Evolutionary conservation across 2,113 vertebrate species (phyloP), one percentile per base, ranked within the genome.

Genomic region (Chaetops frenatus): DNA sequence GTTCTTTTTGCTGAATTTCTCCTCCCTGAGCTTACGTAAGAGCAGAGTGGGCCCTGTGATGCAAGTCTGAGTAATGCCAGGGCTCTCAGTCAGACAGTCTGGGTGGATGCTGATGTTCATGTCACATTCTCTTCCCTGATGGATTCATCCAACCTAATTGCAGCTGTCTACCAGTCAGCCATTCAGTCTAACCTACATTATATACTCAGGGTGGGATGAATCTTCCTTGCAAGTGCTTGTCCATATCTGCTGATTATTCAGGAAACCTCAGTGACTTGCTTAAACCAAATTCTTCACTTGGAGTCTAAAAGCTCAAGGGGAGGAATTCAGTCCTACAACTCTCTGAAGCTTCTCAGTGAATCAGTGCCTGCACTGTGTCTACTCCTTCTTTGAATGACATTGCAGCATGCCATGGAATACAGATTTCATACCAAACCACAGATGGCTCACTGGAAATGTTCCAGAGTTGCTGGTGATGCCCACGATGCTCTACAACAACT

Each of bases 381-480:
- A 5, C 47, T 90, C 69, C 86, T 40, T 51, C 54, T 83, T 12
- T 78, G 91, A 94, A 62, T 69, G 92, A 48, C 88, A 88, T 6
- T 64, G 76, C 91, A 94, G 44, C 67, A 8, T 36, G 78, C 88
- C 93, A 88, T 27, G 12, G 82, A 80, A 70, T 22, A 56, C 3
- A 20, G 91, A 94, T 92, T 96, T 82, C 11, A 0, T 70, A 91
- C 92, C 60, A 95, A 95, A 94, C 72, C 90, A 88, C 96, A 94
- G 96, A 94, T 83, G 95, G 85, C 65, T 80, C 64, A 74, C 65
- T 90, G 65, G 88, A 95, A 96, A 61, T 0, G 24, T 56, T 94
- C 92, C 95, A 90, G 94, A 65, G 87, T 58, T 40, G 85, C 64
- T 74, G 86, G 90, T 27, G 21, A 58, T 80, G 85, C 51, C 45